Conservation (phyloP, 2,113 vertebrate genomes). For the Shinisaurus crocodilurus region DNA sequence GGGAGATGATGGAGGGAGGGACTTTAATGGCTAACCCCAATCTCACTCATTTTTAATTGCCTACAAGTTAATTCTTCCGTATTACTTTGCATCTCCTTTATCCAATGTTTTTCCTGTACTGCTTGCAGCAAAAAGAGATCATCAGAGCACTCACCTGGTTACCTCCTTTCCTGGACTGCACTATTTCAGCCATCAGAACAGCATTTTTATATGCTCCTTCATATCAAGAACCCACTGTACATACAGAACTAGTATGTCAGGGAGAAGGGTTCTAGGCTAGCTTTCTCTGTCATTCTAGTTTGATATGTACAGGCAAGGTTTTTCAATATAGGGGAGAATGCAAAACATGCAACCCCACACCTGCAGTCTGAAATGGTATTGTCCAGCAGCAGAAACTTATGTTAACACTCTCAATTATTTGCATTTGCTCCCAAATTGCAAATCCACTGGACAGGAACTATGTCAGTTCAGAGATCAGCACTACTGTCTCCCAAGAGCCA, state of each 20-base stretch:
- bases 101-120: background rate
- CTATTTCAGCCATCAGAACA: background rate
- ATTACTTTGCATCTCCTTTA: background rate
- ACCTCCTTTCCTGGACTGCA: background rate
- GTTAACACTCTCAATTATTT: background rate
- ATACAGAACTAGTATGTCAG: background rate
- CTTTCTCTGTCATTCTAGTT: background rate
- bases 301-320: background rate
- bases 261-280: background rate
- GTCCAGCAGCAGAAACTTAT: background rate
- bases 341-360: background rate
- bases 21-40: background rate
- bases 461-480: background rate
- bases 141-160: background rate
- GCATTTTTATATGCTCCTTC: background rate
- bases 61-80: background rate
- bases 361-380: background rate
- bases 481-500: background rate
- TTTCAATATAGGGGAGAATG: background rate
- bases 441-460: background rate
- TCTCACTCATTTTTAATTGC: background rate
- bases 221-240: background rate
- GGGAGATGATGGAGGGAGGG: too few relatives aligned
- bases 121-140: background rate
- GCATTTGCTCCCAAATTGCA: background rate